Conservation (phyloP, 2,888 invertebrate genomes). For the Gastracanthus pulcherrimus region DNA sequence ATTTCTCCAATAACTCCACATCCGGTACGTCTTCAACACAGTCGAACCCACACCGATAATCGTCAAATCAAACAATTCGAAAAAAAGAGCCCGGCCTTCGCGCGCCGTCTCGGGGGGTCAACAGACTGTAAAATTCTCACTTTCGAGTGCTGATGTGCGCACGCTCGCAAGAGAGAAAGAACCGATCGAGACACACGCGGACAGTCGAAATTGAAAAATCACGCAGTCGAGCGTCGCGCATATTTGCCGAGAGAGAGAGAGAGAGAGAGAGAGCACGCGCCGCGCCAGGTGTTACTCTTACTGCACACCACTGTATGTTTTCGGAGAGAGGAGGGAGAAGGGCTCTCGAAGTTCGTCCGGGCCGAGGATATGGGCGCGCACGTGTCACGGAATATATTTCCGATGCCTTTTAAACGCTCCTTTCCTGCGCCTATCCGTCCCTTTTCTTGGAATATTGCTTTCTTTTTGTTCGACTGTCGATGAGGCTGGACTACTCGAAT, state of each 20-base stretch:
- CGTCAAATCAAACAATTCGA: too few species aligned
- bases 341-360: neutral
- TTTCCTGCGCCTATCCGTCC: neutral
- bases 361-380: neutral
- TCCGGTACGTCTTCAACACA: too few species aligned
- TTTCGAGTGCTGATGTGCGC: too few species aligned
- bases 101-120: too few species aligned
- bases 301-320: neutral
- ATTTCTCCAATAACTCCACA: too few species aligned
- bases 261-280: too few species aligned
- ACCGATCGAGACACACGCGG: too few species aligned
- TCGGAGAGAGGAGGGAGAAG: neutral
- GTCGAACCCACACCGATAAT: too few species aligned
- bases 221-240: conserved; percentile 11
- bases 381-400: neutral
- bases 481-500: neutral
- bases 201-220: conserved; percentile 4
- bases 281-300: conserved; percentile 5
- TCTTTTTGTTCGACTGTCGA: too few species aligned
- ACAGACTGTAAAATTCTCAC: too few species aligned
- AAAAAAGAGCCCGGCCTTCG: neutral
- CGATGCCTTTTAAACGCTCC: neutral
- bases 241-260: conserved; percentile 8
- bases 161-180: too few species aligned
- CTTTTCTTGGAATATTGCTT: too few species aligned